Percentiles rank a stretch among this genome's conserved stretches.
phyloP scores from a whole-genome alignment of 2,888 invertebrate genomes.

The Plebejus melissa region DNA sequence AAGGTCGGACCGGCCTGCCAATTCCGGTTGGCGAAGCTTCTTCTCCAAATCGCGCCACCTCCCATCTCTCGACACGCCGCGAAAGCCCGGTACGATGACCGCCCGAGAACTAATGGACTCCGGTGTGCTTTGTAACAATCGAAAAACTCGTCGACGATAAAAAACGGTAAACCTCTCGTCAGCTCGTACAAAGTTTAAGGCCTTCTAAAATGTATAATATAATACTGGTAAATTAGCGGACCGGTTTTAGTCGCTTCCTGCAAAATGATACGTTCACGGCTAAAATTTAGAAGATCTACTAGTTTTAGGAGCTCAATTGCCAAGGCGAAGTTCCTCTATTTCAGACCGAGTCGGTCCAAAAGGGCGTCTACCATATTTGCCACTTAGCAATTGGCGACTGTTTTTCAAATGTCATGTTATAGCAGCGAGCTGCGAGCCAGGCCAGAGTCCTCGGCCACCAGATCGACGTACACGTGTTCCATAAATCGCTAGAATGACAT shows the following conservation, averaged over 20 bases:
- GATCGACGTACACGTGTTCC: neutral
- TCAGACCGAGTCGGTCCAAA: neutral
- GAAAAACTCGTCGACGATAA: constrained; percentile 3
- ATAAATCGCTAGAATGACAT: neutral
- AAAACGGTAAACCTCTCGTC: neutral
- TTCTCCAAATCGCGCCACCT: neutral
- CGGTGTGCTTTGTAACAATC: neutral
- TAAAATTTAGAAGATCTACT: neutral
- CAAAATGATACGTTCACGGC: neutral
- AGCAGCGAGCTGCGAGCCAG: neutral
- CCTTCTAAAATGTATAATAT: neutral
- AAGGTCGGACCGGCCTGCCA: constrained; percentile 1
- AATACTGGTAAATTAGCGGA: neutral
- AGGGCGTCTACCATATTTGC: neutral
- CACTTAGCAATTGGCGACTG: neutral
- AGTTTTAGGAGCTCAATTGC: neutral
- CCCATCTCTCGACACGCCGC: neutral
- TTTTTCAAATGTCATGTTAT: neutral
- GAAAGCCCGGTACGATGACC: constrained; percentile 10
- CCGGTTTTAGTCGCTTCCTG: neutral
- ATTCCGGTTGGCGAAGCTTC: constrained; percentile 10
- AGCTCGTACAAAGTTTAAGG: neutral
- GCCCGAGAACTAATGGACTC: neutral
- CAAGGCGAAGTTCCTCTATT: neutral
- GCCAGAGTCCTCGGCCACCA: neutral